A percentile compares a stretch with the other conserved stretches of the same genome.
These are phyloP conservation scores for Mesodorylaimus sp. DNA, from an alignment of 2,888 invertebrate species.

Conservation along the genomic window DNA sequence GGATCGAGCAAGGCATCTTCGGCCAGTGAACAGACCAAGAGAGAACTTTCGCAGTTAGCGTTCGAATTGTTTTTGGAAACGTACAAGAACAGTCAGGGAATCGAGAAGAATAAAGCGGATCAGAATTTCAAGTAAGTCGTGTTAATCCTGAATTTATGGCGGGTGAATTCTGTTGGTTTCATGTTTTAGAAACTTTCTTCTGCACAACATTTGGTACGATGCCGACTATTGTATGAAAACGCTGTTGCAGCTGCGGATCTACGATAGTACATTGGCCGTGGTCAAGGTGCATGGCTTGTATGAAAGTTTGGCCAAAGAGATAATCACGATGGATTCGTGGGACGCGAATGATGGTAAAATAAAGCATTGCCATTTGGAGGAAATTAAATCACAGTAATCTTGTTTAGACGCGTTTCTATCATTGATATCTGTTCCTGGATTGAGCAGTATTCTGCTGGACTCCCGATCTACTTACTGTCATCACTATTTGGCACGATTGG, in stretches of 20 bases:
- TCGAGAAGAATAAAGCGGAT: not conserved
- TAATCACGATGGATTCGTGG: not conserved
- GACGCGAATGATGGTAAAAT: not conserved
- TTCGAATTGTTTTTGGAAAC: not conserved
- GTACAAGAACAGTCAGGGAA: not conserved
- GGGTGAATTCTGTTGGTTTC: not conserved
- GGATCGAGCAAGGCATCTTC: too few species aligned
- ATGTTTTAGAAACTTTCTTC: not conserved
- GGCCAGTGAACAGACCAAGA: not conserved
- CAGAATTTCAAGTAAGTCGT: not conserved
- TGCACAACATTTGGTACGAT: not conserved
- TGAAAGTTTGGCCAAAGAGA: not conserved
- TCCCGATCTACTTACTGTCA: not conserved
- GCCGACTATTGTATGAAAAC: not conserved
- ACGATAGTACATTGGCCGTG: not conserved
- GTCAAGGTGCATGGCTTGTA: not conserved
- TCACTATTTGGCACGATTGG: not conserved
- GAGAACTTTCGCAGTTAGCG: not conserved
- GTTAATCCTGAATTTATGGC: not conserved
- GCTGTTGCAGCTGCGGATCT: not conserved
- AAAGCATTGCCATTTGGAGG: not conserved
- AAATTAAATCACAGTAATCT: not conserved
- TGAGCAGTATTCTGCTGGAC: not conserved
- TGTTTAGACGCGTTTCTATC: not conserved
- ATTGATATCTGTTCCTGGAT: not conserved